These are phyloP conservation scores for Orchesellides sinensis DNA, from an alignment of 2,888 invertebrate genomes.

Conservation along the genomic window DNA sequence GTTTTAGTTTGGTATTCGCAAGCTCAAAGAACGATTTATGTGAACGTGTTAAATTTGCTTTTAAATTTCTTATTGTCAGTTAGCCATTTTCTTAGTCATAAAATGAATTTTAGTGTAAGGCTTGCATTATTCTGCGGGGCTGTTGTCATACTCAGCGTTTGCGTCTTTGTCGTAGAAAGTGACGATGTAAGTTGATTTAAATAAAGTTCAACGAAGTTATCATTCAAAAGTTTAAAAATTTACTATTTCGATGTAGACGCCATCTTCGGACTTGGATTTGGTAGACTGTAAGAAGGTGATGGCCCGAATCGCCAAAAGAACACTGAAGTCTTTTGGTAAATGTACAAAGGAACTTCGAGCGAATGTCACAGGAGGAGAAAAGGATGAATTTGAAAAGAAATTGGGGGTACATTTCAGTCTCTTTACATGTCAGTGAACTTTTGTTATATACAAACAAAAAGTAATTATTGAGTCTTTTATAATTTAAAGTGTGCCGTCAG, in stretches of 20 bases:
- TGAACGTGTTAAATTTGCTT: too few relatives aligned
- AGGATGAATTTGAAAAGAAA: conserved; percentile 40
- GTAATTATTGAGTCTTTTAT: not conserved
- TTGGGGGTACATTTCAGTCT: conserved; percentile 24
- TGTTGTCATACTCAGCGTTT: too few relatives aligned
- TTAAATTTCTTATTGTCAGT: too few relatives aligned
- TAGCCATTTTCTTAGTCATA: too few relatives aligned
- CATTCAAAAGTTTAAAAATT: too few relatives aligned
- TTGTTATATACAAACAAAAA: too few relatives aligned
- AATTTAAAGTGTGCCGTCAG: conserved; percentile 37
- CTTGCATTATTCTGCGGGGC: too few relatives aligned
- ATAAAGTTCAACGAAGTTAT: too few relatives aligned
- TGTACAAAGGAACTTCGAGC: conserved; percentile 32
- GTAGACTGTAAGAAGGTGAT: conserved; percentile 46
- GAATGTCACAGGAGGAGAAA: conserved; percentile 21
- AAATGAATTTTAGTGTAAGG: too few relatives aligned
- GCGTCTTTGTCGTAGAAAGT: too few relatives aligned
- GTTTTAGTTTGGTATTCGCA: too few relatives aligned
- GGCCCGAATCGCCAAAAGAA: conserved; percentile 48
- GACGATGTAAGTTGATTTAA: not conserved
- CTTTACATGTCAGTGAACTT: not conserved
- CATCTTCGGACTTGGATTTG: conserved; percentile 25
- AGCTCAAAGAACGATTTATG: too few relatives aligned
- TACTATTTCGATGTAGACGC: not conserved
- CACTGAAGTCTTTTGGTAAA: conserved; percentile 33